Conservation (phyloP, 2,888 invertebrate genomes). For the Hyposoter didymator region DNA sequence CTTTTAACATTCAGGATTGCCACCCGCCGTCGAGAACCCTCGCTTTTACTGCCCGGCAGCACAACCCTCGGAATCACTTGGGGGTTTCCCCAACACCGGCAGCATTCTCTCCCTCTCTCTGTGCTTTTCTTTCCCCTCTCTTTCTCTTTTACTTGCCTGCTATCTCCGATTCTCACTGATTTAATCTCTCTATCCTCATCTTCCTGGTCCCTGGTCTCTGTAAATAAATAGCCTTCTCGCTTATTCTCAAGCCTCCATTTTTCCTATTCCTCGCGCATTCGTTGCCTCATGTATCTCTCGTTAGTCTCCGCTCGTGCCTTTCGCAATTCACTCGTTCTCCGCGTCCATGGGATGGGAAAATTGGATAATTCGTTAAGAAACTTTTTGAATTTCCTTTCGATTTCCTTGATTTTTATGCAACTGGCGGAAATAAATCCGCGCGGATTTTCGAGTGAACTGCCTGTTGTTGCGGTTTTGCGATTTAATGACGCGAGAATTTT, state of each 20-base stretch:
- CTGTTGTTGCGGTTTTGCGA: no score
- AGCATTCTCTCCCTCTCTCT: constrained; percentile 47
- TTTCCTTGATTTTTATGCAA: neutral
- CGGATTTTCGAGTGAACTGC: no score
- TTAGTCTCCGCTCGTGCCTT: neutral
- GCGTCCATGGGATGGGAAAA: neutral
- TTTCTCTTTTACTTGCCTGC: neutral
- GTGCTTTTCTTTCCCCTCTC: constrained; percentile 32
- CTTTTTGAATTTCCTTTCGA: neutral
- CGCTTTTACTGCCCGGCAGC: constrained; percentile 64
- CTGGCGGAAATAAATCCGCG: no score
- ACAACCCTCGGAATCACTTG: constrained; percentile 70
- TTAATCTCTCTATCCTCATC: constrained; percentile 34
- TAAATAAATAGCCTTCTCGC: constrained; percentile 18
- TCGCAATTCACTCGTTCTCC: neutral
- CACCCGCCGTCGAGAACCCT: constrained; percentile 71
- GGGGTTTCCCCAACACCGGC: constrained; percentile 70
- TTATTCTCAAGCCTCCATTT: neutral
- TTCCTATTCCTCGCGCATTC: neutral
- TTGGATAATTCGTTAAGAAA: neutral
- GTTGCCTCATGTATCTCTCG: neutral
- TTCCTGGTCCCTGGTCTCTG: constrained; percentile 11
- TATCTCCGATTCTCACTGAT: constrained; percentile 46
- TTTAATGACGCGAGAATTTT: no score
- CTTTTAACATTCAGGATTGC: constrained; percentile 74